A percentile compares a stretch with the other conserved stretches of the same genome.
Evolutionary conservation across 1,140 invertebrate genomes (phyloP).

Genomic region (Ganaspis sp.): DNA sequence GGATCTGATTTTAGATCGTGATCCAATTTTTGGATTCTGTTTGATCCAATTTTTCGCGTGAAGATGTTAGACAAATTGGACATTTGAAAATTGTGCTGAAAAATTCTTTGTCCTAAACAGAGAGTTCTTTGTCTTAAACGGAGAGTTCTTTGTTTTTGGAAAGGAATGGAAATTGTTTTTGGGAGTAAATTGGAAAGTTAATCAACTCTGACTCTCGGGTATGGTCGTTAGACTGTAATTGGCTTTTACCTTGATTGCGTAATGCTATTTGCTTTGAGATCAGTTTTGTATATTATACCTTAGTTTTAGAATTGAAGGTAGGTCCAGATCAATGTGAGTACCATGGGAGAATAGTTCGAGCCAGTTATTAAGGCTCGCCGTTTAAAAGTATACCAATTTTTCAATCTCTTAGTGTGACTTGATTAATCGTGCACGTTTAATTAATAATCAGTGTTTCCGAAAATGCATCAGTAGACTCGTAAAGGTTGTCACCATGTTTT

Average conservation of each 20-base stretch:
- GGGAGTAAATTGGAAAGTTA: slow-evolving; percentile 36
- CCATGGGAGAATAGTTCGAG: slow-evolving; percentile 63
- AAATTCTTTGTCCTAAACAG: no score
- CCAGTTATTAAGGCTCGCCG: background rate
- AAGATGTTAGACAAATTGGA: no score
- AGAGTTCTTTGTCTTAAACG: no score
- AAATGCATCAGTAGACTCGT: slow-evolving; percentile 3
- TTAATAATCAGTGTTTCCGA: background rate
- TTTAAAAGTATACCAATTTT: background rate
- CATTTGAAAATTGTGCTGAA: no score
- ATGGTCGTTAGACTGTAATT: slow-evolving; percentile 74
- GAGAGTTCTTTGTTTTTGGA: background rate
- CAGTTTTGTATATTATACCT: slow-evolving; percentile 74
- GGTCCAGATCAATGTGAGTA: slow-evolving; percentile 67
- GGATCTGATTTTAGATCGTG: no score
- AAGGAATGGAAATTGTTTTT: background rate
- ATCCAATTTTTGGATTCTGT: no score
- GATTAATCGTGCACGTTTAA: slow-evolving; percentile 30
- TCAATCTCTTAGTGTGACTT: slow-evolving; percentile 32
- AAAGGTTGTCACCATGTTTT: background rate
- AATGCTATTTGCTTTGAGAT: slow-evolving; percentile 77
- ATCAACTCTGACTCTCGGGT: slow-evolving; percentile 64
- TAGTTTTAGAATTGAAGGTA: slow-evolving; percentile 76
- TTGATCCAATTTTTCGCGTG: no score
- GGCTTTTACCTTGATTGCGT: slow-evolving; percentile 76